phyloP scores from a whole-genome alignment of 2,797 vertebrate species.

The Gila robusta region DNA sequence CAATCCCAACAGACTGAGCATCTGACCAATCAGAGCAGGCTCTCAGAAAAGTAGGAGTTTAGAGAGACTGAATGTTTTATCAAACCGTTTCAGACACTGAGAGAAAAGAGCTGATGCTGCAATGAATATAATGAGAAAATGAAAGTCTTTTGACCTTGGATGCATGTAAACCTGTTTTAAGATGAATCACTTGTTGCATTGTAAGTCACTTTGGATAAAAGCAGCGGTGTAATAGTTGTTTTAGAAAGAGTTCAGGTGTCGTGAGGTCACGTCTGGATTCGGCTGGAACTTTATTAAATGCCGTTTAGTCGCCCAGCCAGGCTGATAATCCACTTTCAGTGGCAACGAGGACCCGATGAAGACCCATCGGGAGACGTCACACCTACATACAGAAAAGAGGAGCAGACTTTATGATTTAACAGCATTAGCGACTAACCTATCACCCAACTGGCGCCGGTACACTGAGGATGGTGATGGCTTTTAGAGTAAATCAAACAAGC shows the following conservation, averaged over 20 bases:
- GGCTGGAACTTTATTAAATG: slow-evolving; percentile 15
- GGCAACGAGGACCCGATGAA: slow-evolving; percentile 28
- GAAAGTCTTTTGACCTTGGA: neutral
- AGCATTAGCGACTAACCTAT: slow-evolving; percentile 24
- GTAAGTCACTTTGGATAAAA: neutral
- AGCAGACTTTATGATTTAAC: slow-evolving; percentile 41
- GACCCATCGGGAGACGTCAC: slow-evolving; percentile 32
- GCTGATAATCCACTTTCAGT: slow-evolving; percentile 38
- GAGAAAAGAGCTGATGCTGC: neutral
- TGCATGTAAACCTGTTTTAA: neutral
- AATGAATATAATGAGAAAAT: neutral
- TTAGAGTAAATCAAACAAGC: slow-evolving; percentile 41
- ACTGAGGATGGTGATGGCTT: neutral
- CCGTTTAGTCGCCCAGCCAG: slow-evolving; percentile 5
- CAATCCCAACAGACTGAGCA: neutral
- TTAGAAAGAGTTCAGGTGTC: neutral
- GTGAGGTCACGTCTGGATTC: slow-evolving; percentile 53
- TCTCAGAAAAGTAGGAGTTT: neutral
- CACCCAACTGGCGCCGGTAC: slow-evolving; percentile 34
- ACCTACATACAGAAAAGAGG: slow-evolving; percentile 15
- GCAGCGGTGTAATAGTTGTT: neutral
- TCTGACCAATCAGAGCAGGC: neutral
- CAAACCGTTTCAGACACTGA: neutral
- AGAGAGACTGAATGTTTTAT: neutral
- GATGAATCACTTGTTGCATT: neutral